A percentile compares a stretch with the other conserved stretches of the same genome.
phyloP scores from a whole-genome alignment of 2,113 vertebrate species.

The Phodopus roborovskii region DNA sequence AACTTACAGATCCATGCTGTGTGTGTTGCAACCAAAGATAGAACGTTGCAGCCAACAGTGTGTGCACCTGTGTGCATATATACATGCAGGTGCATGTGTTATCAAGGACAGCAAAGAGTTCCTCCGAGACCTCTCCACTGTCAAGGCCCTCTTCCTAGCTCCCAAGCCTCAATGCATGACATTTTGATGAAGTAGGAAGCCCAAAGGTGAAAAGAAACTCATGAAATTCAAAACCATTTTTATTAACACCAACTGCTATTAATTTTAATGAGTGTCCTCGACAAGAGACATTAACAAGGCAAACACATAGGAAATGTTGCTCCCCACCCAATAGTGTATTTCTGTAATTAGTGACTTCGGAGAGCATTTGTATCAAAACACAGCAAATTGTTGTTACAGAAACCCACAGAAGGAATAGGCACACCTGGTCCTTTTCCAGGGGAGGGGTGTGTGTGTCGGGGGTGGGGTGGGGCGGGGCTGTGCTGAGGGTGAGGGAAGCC shows the following conservation, averaged over 20 bases:
- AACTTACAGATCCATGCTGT: not conserved
- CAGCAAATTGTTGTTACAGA: not conserved
- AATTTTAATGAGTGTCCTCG: constrained; percentile 21
- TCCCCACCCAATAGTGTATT: not conserved
- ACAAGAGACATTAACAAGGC: not conserved
- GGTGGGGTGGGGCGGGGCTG: rapidly evolving
- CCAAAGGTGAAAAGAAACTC: not conserved
- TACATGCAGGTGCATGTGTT: too few relatives aligned
- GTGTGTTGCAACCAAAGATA: not conserved
- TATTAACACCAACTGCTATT: not conserved
- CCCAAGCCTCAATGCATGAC: rapidly evolving
- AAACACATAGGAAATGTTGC: not conserved
- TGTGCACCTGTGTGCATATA: not conserved
- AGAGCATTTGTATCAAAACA: not conserved
- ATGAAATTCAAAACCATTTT: not conserved
- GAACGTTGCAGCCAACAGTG: not conserved
- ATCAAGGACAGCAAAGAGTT: not conserved
- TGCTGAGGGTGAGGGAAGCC: not conserved
- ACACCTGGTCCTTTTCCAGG: not conserved
- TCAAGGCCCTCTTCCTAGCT: not conserved
- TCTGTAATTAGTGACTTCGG: constrained; percentile 13
- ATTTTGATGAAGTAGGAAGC: not conserved
- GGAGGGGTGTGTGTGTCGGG: rapidly evolving
- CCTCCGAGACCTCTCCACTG: not conserved
- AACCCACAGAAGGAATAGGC: not conserved